Conservation (phyloP, 2,113 vertebrate genomes). For the Sinocyclocheilus anophthalmus region DNA sequence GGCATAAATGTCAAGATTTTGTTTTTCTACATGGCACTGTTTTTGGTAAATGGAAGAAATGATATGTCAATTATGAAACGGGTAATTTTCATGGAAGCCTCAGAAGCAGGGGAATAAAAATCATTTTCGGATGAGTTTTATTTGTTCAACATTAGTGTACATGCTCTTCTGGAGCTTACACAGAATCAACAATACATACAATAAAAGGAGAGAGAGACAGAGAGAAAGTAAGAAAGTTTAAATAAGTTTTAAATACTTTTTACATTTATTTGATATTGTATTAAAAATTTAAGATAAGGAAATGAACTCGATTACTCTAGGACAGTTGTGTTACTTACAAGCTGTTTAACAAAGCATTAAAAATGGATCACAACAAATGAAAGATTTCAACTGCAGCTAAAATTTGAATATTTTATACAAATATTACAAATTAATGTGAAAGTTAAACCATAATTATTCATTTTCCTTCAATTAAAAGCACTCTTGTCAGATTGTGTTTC, state of each 20-base stretch:
- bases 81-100: neutral
- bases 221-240: too few species aligned
- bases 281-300: too few species aligned
- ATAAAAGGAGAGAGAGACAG: neutral
- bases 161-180: neutral
- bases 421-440: neutral
- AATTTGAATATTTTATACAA: neutral
- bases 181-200: neutral
- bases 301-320: too few species aligned
- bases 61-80: neutral
- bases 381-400: neutral
- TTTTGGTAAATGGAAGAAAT: constrained; percentile 9
- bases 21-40: neutral
- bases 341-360: too few species aligned
- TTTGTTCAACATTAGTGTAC: neutral
- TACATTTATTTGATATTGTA: too few species aligned
- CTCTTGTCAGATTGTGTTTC: neutral
- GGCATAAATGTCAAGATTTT: neutral
- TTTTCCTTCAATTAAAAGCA: neutral
- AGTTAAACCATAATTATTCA: neutral
- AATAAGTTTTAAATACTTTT: too few species aligned
- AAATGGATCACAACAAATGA: too few species aligned
- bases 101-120: neutral
- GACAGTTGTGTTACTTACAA: too few species aligned
- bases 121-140: neutral